Evolutionary conservation across 1,140 invertebrate genomes (phyloP).

Genomic region (Bombus waltoni): DNA sequence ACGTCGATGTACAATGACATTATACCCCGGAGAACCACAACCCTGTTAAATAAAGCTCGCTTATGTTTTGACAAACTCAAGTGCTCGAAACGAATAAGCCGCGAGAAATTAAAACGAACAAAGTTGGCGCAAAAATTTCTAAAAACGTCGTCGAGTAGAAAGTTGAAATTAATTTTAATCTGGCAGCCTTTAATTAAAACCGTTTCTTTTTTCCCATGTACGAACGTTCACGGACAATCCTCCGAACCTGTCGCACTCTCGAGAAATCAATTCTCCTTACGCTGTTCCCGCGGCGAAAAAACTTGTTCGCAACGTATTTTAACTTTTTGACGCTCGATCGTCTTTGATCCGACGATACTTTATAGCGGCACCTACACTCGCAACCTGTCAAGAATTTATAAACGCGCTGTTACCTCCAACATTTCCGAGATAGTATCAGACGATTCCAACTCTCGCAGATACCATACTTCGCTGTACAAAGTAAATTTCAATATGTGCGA

Average conservation of each 20-base stretch:
- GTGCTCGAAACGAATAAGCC: conserved; percentile 25
- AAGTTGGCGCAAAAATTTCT: background rate
- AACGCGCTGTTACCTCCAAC: too few relatives aligned
- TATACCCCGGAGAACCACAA: conserved; percentile 42
- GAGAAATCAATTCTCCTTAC: background rate
- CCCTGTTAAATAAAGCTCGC: conserved; percentile 45
- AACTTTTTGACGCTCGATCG: too few relatives aligned
- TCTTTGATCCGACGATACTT: too few relatives aligned
- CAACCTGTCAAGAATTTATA: too few relatives aligned
- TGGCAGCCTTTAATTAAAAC: background rate
- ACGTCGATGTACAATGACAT: conserved; percentile 42
- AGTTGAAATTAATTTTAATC: background rate
- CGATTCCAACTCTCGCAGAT: too few relatives aligned
- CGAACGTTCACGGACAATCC: background rate
- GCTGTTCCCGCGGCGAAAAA: background rate
- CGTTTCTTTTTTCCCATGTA: background rate
- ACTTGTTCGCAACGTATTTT: too few relatives aligned
- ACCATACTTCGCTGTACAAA: too few relatives aligned
- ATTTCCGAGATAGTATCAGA: too few relatives aligned
- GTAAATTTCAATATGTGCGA: too few relatives aligned
- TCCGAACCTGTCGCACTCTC: background rate
- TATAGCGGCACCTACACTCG: too few relatives aligned
- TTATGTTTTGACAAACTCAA: conserved; percentile 50
- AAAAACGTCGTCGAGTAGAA: background rate
- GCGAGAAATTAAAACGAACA: conserved; percentile 18